Base-by-base conservation (phyloP, 2,797 vertebrate species). In the Sciurus carolinensis region DNA sequence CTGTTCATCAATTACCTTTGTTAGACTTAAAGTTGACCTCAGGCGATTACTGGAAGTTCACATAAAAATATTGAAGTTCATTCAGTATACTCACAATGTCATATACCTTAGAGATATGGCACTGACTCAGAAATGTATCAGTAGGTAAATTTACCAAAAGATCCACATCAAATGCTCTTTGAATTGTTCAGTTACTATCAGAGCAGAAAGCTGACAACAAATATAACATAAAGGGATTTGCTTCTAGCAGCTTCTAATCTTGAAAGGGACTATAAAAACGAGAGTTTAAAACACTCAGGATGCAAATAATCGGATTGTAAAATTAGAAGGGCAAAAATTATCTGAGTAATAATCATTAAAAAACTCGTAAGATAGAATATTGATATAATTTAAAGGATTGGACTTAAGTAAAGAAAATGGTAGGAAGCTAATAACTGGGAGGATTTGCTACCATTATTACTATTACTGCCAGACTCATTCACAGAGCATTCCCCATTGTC, bases 21-120 rank as follows among this genome's bases (percentile, higher is more conserved):
- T 39, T 91, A 95, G 94, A 95, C 44, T 87, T 62, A 85, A 44
- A 87, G 30, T 57, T 95, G 26, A 88, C 36, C 4, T 94, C 52
- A 80, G 22, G 36, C 30, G 69, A 24, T 36, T 94, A 69, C 17
- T 90, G 26, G 87, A 94, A 94, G 20, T 50, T 92, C 20, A 94
- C 20, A 73, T 54, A 39, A 94, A 94, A 91, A 87, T 57, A 71
- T 28, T 83, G 76, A 64, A 17, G 54, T 82, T n/a, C 5, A 85
- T 30, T 76, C 87, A 87, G 71, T 75, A 26, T 14, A 95, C 4
- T 50, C 54, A 82, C 42, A 89, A 92, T 91, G 14, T 14, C 22
- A 7, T 50, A 87, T 50, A 67, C 39, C 50, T 73, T 64, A 76
- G 24, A 85, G 30, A 1, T 84, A 72, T 36, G 39, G 8, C 4